Evolutionary conservation across 30 jellyfish, hydroid and myxozoan species (phyloP).

Genomic region (Chironex yamaguchii): DNA sequence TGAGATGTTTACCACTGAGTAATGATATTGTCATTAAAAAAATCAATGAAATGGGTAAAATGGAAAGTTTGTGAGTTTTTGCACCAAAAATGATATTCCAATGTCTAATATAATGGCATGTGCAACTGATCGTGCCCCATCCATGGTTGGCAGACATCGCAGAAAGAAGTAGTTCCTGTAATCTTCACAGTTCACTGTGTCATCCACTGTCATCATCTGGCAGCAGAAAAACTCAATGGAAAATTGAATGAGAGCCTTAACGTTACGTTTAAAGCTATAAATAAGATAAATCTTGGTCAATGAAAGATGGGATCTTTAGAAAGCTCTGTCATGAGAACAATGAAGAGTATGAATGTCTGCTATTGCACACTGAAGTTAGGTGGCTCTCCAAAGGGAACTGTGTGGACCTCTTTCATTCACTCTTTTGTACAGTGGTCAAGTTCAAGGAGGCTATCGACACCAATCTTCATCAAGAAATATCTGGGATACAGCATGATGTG

Average conservation of each 20-base stretch:
- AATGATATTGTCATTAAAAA: not conserved
- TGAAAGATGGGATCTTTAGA: not conserved
- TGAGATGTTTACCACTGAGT: not conserved
- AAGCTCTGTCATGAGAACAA: not conserved
- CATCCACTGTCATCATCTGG: conserved; percentile 1
- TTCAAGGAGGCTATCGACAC: not conserved
- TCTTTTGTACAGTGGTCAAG: not conserved
- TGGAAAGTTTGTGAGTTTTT: not conserved
- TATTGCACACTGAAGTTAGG: not conserved
- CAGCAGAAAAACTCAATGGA: not conserved
- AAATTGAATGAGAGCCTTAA: not conserved
- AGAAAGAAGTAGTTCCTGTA: not conserved
- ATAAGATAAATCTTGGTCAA: not conserved
- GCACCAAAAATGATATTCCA: not conserved
- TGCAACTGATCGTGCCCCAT: not conserved
- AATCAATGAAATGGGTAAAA: not conserved
- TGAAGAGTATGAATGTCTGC: not conserved
- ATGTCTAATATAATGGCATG: not conserved
- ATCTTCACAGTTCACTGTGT: not conserved
- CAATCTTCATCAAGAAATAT: not conserved
- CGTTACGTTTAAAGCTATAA: not conserved
- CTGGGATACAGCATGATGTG: not conserved
- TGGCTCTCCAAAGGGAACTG: not conserved
- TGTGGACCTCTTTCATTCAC: not conserved
- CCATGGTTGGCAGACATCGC: not conserved